A percentile compares a stretch with the other conserved stretches of the same genome.
phyloP scores from a whole-genome alignment of 2,797 vertebrate species.

The Mallotus villosus region DNA sequence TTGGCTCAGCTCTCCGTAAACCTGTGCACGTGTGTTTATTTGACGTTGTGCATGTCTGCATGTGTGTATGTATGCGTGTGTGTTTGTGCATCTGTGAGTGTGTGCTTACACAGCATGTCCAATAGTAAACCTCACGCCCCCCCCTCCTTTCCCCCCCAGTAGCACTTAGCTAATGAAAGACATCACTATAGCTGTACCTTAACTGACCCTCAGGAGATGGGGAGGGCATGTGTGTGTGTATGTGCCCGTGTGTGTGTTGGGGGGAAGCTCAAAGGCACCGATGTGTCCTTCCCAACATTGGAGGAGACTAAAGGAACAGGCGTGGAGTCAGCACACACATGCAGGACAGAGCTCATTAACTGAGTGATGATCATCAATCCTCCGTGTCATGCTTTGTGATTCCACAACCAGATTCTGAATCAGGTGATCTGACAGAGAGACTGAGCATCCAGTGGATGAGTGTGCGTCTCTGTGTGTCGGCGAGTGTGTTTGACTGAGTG shows the following conservation, averaged over 20 bases:
- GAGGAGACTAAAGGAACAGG: slow-evolving; percentile 7
- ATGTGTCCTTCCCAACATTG: slow-evolving; percentile 43
- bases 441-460: neutral
- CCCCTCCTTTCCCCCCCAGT: slow-evolving; percentile 54
- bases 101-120: slow-evolving; percentile 46
- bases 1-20: neutral
- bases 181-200: slow-evolving; percentile 55
- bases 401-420: slow-evolving; percentile 1
- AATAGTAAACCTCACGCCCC: slow-evolving; percentile 62
- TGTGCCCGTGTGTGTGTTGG: neutral
- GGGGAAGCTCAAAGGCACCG: slow-evolving; percentile 45
- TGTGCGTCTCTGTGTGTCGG: slow-evolving; percentile 5
- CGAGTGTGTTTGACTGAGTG: slow-evolving; percentile 7
- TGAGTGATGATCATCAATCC: neutral
- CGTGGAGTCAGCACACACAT: neutral
- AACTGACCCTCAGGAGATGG: slow-evolving; percentile 55
- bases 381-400: slow-evolving; percentile 3
- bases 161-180: slow-evolving; percentile 78
- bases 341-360: neutral
- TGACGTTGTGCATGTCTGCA: slow-evolving; percentile 3
- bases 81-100: slow-evolving; percentile 27
- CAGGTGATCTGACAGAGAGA: too few relatives aligned
- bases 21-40: too few relatives aligned
- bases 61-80: slow-evolving; percentile 20
- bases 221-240: neutral